Evolutionary conservation across 2,113 vertebrate genomes (phyloP).

Genomic region (Platysternon megacephalum): DNA sequence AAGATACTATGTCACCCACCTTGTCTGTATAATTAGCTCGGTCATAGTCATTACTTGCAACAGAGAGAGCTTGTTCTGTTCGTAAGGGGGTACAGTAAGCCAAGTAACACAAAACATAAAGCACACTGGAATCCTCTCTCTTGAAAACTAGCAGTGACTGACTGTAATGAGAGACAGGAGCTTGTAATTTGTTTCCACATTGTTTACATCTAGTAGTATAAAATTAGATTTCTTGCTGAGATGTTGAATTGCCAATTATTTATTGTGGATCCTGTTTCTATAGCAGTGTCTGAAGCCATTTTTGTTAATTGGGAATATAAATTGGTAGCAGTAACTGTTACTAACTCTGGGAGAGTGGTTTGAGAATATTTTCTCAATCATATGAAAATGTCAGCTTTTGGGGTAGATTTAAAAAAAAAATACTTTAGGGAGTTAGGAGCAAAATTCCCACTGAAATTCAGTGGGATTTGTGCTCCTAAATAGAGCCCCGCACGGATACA

Average conservation of each 20-base stretch:
- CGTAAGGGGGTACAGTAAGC: background rate
- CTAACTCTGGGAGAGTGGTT: background rate
- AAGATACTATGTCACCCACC: background rate
- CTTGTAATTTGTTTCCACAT: background rate
- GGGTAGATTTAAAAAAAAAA: background rate
- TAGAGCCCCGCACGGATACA: background rate
- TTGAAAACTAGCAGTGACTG: background rate
- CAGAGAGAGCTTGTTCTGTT: background rate
- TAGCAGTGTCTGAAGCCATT: background rate
- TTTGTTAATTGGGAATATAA: background rate
- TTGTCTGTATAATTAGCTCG: background rate
- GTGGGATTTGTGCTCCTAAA: background rate
- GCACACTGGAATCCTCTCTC: background rate
- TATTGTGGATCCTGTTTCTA: background rate
- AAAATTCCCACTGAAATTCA: background rate
- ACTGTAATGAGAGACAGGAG: background rate
- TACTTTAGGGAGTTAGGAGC: background rate
- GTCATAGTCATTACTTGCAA: background rate
- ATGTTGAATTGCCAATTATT: background rate
- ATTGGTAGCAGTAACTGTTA: background rate
- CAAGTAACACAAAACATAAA: background rate
- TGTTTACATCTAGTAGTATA: background rate
- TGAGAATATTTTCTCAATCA: background rate
- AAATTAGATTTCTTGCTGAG: background rate
- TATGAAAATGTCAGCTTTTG: background rate